Evolutionary conservation across 2,888 invertebrate species (phyloP).

Genomic region (Ornithoptera alexandrae): DNA sequence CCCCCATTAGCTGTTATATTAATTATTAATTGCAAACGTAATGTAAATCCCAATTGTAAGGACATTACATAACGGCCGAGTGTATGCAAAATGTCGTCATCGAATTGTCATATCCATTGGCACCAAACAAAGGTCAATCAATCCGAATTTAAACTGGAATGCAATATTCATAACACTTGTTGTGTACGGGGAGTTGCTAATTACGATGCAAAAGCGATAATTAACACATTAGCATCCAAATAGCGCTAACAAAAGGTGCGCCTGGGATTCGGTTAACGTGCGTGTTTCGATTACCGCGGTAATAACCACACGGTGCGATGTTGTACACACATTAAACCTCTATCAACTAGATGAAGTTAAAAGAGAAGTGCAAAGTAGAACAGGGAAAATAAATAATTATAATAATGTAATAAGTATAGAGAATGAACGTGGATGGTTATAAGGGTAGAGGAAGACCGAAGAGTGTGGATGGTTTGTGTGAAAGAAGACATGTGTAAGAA

Average conservation of each 20-base stretch:
- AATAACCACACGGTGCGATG: conserved; percentile 2
- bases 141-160: conserved; percentile 58
- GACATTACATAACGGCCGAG: not conserved
- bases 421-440: too few species aligned
- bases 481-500: too few species aligned
- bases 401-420: too few species aligned
- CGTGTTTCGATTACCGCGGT: conserved; percentile 27
- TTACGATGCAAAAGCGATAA: conserved; percentile 74
- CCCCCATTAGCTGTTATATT: not conserved
- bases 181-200: conserved; percentile 45
- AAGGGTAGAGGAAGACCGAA: too few species aligned
- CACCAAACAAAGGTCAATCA: conserved; percentile 58
- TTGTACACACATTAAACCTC: not conserved
- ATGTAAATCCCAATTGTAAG: not conserved
- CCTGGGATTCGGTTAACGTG: conserved; percentile 48
- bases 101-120: conserved; percentile 24
- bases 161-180: conserved; percentile 69
- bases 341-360: too few species aligned
- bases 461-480: too few species aligned
- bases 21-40: not conserved
- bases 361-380: too few species aligned
- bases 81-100: conserved; percentile 23
- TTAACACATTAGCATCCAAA: conserved; percentile 77
- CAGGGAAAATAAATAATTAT: too few species aligned
- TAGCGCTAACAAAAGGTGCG: conserved; percentile 70